Base-by-base conservation (phyloP, 2,888 invertebrate genomes). In the Eremobia ochroleuca region DNA sequence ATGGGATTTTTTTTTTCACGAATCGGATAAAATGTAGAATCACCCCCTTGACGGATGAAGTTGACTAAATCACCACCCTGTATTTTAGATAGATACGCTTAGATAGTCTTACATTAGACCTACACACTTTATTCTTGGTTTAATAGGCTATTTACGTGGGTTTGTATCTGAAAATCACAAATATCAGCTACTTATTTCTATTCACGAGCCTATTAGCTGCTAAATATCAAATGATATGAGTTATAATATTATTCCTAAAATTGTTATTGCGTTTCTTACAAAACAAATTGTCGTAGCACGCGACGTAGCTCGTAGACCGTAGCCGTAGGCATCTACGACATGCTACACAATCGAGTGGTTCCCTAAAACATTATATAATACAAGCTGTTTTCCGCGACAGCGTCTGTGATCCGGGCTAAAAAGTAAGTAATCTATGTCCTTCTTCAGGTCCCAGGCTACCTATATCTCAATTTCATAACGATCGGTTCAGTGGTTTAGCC, bases 301-400 rank as follows among this genome's bases (percentile, higher is more conserved):
- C 11, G 1, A 2, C 28, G 68, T 75, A 82, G 67, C 46, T 31
- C 37, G 65, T 65, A 72, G 77, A 31, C n/a, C 28, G n/a, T 55
- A 49, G 46, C 55, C 31, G 68, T 68, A 83, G 78, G 18, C 58
- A 34, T 1, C 74, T 82, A 82, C 80, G 71, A 59, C 11, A 25
- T 43, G 58, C 84, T 78, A 64, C 70, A 58, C 2, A 40, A 18
- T n/a, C 18, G 4, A 65, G 3, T 18, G 15, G 6, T 1, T 31
- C 0, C n/a, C n/a, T 40, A 13, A 13, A n/a, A 74, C 8, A 15
- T 5, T 59, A 31, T 55, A 28, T 28, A 8, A 15, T 28, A 31
- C 1, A 4, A 61, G 9, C 21, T 61, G 31, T 59, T 21, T 8
- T 11, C 5, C 4, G 31, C 9, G 21, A 34, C 61, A 11, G 4